A percentile compares a stretch with the other conserved stretches of the same genome.
phyloP scores from a whole-genome alignment of 1,140 invertebrate species.

The Pseudachorutes palmiensis region DNA sequence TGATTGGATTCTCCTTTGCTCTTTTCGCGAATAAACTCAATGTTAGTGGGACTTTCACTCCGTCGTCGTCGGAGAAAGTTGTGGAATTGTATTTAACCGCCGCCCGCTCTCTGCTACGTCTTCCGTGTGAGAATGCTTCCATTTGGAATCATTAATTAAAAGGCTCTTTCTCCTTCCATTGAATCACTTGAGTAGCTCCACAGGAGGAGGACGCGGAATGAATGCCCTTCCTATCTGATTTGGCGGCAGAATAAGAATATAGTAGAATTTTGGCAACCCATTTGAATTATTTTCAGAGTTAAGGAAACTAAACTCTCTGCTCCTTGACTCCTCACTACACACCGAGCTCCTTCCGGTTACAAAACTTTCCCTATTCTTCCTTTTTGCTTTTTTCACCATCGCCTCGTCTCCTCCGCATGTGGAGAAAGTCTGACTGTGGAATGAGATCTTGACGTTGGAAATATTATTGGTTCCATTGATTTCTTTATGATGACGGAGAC shows the following conservation, averaged over 20 bases:
- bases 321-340: background rate
- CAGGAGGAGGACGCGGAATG: background rate
- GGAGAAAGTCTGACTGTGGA: background rate
- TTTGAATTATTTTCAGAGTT: too few species aligned
- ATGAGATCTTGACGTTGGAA: background rate
- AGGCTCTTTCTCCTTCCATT: background rate
- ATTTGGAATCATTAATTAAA: slow-evolving; percentile 1
- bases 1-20: too few species aligned
- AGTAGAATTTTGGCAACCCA: background rate
- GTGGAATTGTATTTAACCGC: too few species aligned
- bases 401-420: background rate
- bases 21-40: too few species aligned
- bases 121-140: too few species aligned
- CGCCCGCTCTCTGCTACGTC: too few species aligned
- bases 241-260: too few species aligned
- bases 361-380: background rate
- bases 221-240: background rate
- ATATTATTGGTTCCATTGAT: background rate
- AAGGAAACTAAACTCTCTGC: too few species aligned
- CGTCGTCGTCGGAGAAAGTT: background rate
- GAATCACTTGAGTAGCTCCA: background rate
- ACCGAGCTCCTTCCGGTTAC: background rate
- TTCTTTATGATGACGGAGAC: background rate
- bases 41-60: too few species aligned
- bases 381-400: too few species aligned